phyloP scores from a whole-genome alignment of 2,888 invertebrate genomes.

The Lepidonotus clava region DNA sequence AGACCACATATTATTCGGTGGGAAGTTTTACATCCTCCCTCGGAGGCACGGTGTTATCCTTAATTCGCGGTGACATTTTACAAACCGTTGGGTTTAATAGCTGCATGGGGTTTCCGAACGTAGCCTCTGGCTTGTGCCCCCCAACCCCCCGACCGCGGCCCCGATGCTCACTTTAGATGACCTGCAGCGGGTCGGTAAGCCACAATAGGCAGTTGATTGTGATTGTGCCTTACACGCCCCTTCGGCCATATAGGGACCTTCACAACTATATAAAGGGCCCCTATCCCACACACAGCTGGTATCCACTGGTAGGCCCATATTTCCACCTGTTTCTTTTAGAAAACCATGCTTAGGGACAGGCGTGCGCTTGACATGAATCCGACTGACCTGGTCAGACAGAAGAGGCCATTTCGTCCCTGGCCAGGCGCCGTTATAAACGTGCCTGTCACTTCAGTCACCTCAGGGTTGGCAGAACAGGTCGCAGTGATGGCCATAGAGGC shows the following conservation, averaged over 20 bases:
- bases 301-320: no score
- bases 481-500: neutral
- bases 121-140: neutral
- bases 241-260: neutral
- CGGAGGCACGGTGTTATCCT: no score
- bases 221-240: neutral
- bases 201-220: constrained; percentile 45
- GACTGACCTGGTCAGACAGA: neutral
- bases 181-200: neutral
- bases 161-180: neutral
- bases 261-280: no score
- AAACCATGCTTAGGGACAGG: no score
- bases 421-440: neutral
- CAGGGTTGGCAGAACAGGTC: constrained; percentile 3
- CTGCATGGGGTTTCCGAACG: neutral
- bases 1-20: no score
- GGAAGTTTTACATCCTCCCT: no score
- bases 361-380: neutral
- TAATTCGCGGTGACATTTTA: no score
- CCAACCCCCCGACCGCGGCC: neutral
- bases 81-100: no score
- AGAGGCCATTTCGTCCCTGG: neutral
- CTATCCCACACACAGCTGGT: no score
- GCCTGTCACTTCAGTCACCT: neutral
- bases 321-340: no score